A percentile compares a stretch with the other conserved stretches of the same genome.
phyloP scores from a whole-genome alignment of 2,113 vertebrate species.

The Mola mola region DNA sequence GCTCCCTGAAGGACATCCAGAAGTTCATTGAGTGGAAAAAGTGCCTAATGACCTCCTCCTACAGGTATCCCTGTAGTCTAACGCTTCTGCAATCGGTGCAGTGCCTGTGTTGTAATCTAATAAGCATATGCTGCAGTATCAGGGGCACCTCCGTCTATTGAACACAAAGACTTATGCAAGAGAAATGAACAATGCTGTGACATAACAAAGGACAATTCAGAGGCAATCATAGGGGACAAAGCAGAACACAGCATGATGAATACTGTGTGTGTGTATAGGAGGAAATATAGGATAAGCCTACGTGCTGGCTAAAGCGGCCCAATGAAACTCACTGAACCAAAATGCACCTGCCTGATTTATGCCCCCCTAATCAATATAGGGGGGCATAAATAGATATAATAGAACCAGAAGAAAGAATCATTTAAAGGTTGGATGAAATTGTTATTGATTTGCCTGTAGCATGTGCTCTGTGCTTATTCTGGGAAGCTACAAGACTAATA shows the following conservation, averaged over 20 bases:
- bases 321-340: constrained; percentile 36
- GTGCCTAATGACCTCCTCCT: constrained; percentile 43
- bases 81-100: constrained; percentile 16
- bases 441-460: too few relatives aligned
- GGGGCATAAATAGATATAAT: not conserved
- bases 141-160: constrained; percentile 8
- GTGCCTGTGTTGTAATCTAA: constrained; percentile 15
- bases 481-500: too few relatives aligned
- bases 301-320: constrained; percentile 6
- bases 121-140: constrained; percentile 31
- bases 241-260: not conserved
- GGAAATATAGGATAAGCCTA: not conserved
- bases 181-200: constrained; percentile 25
- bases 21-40: not conserved
- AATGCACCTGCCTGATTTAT: constrained; percentile 4
- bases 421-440: not conserved
- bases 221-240: not conserved
- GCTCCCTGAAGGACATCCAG: constrained; percentile 14
- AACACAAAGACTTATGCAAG: constrained; percentile 11
- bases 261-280: not conserved
- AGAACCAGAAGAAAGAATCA: not conserved
- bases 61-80: constrained; percentile 15
- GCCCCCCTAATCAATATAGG: too few relatives aligned
- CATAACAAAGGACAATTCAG: constrained; percentile 14
- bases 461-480: too few relatives aligned